A percentile compares a stretch with the other conserved stretches of the same genome.
These are phyloP conservation scores for Neogale vison DNA, from an alignment of 2,113 vertebrate species.

Conservation along the genomic window DNA sequence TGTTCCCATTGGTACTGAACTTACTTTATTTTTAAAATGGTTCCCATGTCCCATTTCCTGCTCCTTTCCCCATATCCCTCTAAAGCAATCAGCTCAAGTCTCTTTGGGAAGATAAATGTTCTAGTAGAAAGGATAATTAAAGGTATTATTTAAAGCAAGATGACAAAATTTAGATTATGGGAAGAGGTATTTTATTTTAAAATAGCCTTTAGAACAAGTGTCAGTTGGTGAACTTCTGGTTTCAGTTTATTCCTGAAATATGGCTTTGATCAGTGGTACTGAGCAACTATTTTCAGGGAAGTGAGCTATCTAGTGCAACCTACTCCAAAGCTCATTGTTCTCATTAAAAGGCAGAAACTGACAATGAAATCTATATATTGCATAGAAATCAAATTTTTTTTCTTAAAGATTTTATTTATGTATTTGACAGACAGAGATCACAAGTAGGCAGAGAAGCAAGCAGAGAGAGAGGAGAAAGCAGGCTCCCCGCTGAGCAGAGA, in stretches of 20 bases:
- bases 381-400: neutral
- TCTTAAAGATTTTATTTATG: too few species aligned
- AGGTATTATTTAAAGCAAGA: conserved; percentile 61
- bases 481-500: too few species aligned
- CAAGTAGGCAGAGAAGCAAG: too few species aligned
- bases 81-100: conserved; percentile 58
- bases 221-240: conserved; percentile 11
- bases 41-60: conserved; percentile 52
- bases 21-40: conserved; percentile 70
- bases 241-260: conserved; percentile 37
- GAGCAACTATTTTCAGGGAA: neutral
- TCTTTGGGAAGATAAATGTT: conserved; percentile 63
- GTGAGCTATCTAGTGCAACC: neutral
- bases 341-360: neutral
- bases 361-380: neutral
- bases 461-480: too few species aligned
- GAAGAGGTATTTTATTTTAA: conserved; percentile 44
- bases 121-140: conserved; percentile 63
- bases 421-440: too few species aligned
- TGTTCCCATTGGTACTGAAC: conserved; percentile 59
- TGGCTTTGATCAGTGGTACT: neutral
- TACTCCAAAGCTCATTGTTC: neutral
- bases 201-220: neutral
- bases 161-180: neutral
- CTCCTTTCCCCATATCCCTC: neutral